Evolutionary conservation across 2,113 vertebrate genomes (phyloP), one percentile per base, ranked within the genome.

Genomic region (Narcine bancroftii): DNA sequence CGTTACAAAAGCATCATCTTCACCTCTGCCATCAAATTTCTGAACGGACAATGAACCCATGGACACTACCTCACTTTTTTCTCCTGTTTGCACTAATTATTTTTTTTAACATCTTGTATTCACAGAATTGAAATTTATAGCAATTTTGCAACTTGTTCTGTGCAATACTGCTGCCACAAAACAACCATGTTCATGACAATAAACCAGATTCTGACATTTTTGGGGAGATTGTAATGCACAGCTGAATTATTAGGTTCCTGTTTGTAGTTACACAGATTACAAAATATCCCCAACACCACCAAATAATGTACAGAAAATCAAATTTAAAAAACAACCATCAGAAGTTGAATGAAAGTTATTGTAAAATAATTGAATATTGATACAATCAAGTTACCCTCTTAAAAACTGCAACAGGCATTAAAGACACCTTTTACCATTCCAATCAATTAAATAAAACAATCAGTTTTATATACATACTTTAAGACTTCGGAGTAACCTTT

Each of bases 401-500:
- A 10, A 13, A 87, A 56, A 29, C 33, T 56, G 50, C 6, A 36
- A 56, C 9, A 29, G 11, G 29, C 47, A 83, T 33, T 29, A 53
- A 83, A 29, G 11, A 85, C 53, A 0, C 17, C n/a, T 53, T n/a
- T 85, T 87, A 15, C 6, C 15, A 39, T 65, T n/a, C 29, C 56
- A 89, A 21, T 89, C 53, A 10, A 36, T 42, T 42, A 47, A 29
- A 7, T 36, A 33, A 65, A 69, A 47, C 0, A 1, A 89, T 33
- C 47, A 36, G n/a, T n/a, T 26, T 66, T n/a, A 0, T 77, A 83
- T 42, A 95, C 98, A 97, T 96, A 99, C 99, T 99, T 99, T 97
- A 99, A 98, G 96, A 99, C 99, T 95, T 99, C 98, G 0, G 97
- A 96, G 94, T 99, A 99, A 93, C 98, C 98, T 95, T 99, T 99